Percentiles rank a stretch among this genome's conserved stretches.
Evolutionary conservation across 1,140 invertebrate genomes (phyloP).

Genomic region (Scaptodrosophila lebanonensis): DNA sequence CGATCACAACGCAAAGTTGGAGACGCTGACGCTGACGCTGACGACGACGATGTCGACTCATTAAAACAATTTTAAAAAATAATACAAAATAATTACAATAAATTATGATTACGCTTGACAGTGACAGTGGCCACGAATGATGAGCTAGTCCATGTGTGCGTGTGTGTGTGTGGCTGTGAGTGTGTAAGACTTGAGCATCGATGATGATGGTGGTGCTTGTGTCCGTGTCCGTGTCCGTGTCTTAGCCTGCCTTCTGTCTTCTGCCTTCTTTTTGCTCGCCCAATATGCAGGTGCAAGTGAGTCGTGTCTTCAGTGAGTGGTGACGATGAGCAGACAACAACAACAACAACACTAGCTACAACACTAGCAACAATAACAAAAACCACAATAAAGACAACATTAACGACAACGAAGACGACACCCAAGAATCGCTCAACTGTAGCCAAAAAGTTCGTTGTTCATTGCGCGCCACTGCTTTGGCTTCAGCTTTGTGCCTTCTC

Average conservation of each 20-base stretch:
- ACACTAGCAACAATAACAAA: conserved; percentile 4
- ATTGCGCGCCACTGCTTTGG: conserved; percentile 10
- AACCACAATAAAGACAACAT: conserved; percentile 9
- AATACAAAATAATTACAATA: conserved; percentile 76
- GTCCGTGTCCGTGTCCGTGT: conserved; percentile 13
- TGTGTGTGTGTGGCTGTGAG: conserved; percentile 31
- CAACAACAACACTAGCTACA: conserved; percentile 15
- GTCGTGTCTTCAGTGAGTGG: conserved; percentile 43
- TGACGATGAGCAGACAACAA: conserved; percentile 44
- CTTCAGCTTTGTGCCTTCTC: conserved; percentile 12
- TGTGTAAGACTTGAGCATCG: not conserved
- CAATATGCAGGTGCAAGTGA: conserved; percentile 56
- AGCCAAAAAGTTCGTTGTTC: conserved; percentile 69
- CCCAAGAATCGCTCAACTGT: conserved; percentile 69
- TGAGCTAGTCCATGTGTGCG: conserved; percentile 27
- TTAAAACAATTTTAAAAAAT: conserved; percentile 76
- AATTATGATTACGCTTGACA: conserved; percentile 75
- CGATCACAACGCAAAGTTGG: conserved; percentile 35
- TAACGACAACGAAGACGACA: conserved; percentile 52
- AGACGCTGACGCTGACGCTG: conserved; percentile 9
- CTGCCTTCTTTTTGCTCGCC: no score
- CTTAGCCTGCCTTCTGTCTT: conserved; percentile 8
- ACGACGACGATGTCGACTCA: conserved; percentile 49
- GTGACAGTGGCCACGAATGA: conserved; percentile 67
- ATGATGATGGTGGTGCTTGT: not conserved